Evolutionary conservation across 92 coral and sea anemone genomes (phyloP).

Genomic region (Palythoa grandis): DNA sequence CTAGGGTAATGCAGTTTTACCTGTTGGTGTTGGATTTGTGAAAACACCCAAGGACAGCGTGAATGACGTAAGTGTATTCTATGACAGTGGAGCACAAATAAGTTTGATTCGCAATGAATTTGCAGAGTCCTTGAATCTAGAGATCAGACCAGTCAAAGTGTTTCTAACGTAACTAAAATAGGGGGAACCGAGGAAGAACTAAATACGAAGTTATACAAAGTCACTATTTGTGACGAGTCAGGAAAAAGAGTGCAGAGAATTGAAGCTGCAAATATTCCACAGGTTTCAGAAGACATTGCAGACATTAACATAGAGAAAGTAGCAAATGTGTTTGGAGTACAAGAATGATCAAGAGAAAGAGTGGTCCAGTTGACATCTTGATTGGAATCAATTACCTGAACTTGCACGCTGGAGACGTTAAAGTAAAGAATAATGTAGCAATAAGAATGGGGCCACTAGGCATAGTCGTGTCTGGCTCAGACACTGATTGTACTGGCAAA

Average conservation of each 20-base stretch:
- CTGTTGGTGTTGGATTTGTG: background rate
- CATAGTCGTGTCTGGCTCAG: slow-evolving; percentile 61
- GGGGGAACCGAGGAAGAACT: too few species aligned
- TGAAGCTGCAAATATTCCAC: slow-evolving; percentile 51
- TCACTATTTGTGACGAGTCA: slow-evolving; percentile 9
- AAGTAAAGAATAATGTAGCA: slow-evolving; percentile 50
- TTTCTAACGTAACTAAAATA: slow-evolving; percentile 51
- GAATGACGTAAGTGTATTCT: too few species aligned
- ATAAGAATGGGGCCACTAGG: slow-evolving; percentile 71
- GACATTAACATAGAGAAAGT: too few species aligned
- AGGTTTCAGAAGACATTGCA: slow-evolving; percentile 57
- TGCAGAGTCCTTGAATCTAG: slow-evolving; percentile 49
- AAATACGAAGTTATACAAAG: too few species aligned
- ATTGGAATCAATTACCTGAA: slow-evolving; percentile 67
- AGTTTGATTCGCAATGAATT: slow-evolving; percentile 38
- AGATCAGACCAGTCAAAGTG: slow-evolving; percentile 43
- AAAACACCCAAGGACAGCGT: background rate
- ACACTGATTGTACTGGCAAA: background rate
- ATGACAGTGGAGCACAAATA: slow-evolving; percentile 70
- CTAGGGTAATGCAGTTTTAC: slow-evolving; percentile 1
- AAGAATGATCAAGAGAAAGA: too few species aligned
- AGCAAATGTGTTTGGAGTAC: too few species aligned
- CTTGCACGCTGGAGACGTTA: slow-evolving; percentile 68
- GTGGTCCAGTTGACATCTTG: slow-evolving; percentile 63
- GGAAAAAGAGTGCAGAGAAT: slow-evolving; percentile 3